Conservation (phyloP, 2,797 vertebrate species). For the Chaunax sp. region DNA sequence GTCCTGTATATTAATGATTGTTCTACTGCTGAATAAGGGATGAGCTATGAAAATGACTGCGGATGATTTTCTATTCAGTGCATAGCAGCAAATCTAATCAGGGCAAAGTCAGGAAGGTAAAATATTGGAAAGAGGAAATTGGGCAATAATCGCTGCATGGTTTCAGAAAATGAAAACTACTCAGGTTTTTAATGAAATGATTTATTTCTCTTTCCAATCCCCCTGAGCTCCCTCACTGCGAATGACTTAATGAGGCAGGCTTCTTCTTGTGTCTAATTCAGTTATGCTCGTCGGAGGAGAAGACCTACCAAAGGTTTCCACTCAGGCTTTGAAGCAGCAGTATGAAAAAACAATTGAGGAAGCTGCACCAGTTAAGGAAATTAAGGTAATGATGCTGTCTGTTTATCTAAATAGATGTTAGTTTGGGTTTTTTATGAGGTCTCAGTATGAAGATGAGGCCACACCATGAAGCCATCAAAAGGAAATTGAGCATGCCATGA, state of each 20-base stretch:
- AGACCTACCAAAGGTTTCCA: constrained; percentile 90
- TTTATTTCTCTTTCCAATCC: constrained; percentile 73
- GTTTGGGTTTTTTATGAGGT: constrained; percentile 34
- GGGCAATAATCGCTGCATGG: constrained; percentile 74
- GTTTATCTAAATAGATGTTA: constrained; percentile 59
- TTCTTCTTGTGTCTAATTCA: constrained; percentile 80
- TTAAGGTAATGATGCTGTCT: constrained; percentile 88
- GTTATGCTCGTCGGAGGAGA: constrained; percentile 87
- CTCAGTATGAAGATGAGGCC: constrained; percentile 34
- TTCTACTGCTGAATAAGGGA: constrained; percentile 66
- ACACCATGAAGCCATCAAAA: constrained; percentile 56
- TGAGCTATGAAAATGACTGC: constrained; percentile 66
- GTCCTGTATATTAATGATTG: constrained; percentile 68
- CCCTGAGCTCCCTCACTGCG: constrained; percentile 62
- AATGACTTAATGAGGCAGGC: constrained; percentile 78
- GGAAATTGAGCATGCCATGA: constrained; percentile 33
- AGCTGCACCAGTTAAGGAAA: constrained; percentile 86
- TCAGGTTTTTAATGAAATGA: constrained; percentile 78
- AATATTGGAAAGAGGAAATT: constrained; percentile 77
- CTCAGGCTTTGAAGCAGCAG: constrained; percentile 94
- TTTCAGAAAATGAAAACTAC: constrained; percentile 79
- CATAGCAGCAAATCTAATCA: constrained; percentile 76
- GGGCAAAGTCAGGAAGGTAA: constrained; percentile 69
- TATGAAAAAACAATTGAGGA: constrained; percentile 91
- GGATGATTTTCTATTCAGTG: constrained; percentile 67